A percentile compares a stretch with the other conserved stretches of the same genome.
These are phyloP conservation scores for Sebastes cheni DNA, from an alignment of 2,797 vertebrate species.

Conservation along the genomic window DNA sequence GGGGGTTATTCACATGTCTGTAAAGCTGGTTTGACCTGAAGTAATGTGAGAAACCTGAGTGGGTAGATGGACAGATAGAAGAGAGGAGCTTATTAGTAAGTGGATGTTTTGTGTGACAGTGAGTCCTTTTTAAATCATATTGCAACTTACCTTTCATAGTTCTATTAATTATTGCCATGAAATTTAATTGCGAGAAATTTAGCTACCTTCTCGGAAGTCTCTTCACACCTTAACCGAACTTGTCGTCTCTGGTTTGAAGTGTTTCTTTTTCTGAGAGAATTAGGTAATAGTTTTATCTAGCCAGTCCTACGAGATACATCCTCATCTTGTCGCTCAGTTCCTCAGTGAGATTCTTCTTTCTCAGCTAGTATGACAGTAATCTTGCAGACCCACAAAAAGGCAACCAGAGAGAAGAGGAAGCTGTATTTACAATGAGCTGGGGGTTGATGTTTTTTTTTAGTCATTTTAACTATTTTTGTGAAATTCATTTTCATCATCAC, in stretches of 20 bases:
- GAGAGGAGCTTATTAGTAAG: background rate
- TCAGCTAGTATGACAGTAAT: slow-evolving; percentile 1
- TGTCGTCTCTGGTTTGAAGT: background rate
- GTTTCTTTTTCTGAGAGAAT: background rate
- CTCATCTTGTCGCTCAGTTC: slow-evolving; percentile 53
- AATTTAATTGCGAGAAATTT: background rate
- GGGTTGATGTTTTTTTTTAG: background rate
- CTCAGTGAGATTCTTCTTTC: slow-evolving; percentile 40
- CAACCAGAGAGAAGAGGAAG: slow-evolving; percentile 51
- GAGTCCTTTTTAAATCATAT: background rate
- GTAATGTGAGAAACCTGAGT: background rate
- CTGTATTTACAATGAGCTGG: slow-evolving; percentile 19
- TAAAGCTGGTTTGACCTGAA: background rate
- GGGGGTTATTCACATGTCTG: background rate
- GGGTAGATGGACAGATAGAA: background rate
- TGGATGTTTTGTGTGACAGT: background rate
- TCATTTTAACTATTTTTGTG: background rate
- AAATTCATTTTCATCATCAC: slow-evolving; percentile 49
- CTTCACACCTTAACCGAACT: background rate
- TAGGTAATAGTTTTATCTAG: background rate
- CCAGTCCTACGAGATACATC: slow-evolving; percentile 25
- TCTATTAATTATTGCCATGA: background rate
- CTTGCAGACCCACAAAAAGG: slow-evolving; percentile 1
- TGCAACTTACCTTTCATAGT: background rate
- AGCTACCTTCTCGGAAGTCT: background rate